A percentile compares a stretch with the other conserved stretches of the same genome.
Conservation (phyloP, 2,797 vertebrate species). For the Octomys mimax region DNA sequence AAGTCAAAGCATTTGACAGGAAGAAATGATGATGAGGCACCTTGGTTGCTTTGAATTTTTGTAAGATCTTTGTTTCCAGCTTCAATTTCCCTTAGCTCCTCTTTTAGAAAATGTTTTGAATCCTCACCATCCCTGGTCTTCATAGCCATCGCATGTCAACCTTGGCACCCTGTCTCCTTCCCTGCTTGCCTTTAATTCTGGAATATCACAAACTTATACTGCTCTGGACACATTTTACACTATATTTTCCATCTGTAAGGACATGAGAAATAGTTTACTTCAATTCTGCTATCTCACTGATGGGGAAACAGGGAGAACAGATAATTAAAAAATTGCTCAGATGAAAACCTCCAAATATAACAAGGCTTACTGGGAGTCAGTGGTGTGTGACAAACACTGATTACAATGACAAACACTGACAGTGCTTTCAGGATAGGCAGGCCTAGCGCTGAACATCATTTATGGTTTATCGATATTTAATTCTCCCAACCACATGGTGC, state of each 20-base stretch:
- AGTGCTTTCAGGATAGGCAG: not conserved
- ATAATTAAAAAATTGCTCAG: constrained; percentile 22
- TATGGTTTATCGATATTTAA: constrained; percentile 6
- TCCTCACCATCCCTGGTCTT: not conserved
- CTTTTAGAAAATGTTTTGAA: not conserved
- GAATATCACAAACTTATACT: not conserved
- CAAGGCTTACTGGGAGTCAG: not conserved
- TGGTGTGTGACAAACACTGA: constrained; percentile 13
- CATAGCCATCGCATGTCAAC: no score
- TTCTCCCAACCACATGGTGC: not conserved
- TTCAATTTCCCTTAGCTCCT: not conserved
- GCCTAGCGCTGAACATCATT: not conserved
- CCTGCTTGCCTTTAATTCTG: not conserved
- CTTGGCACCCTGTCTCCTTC: not conserved
- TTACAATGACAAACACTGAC: constrained; percentile 3
- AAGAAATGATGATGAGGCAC: not conserved
- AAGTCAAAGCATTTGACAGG: not conserved
- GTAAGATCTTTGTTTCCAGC: not conserved
- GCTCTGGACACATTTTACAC: not conserved
- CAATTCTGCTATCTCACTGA: not conserved
- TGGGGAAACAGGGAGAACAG: constrained; percentile 22
- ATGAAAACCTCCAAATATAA: constrained; percentile 14
- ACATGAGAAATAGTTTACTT: not conserved
- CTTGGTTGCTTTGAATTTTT: not conserved
- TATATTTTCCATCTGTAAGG: not conserved